Percentiles rank a stretch among this genome's conserved stretches.
phyloP scores from a whole-genome alignment of 2,888 invertebrate species.

The Allolobophora icterica region DNA sequence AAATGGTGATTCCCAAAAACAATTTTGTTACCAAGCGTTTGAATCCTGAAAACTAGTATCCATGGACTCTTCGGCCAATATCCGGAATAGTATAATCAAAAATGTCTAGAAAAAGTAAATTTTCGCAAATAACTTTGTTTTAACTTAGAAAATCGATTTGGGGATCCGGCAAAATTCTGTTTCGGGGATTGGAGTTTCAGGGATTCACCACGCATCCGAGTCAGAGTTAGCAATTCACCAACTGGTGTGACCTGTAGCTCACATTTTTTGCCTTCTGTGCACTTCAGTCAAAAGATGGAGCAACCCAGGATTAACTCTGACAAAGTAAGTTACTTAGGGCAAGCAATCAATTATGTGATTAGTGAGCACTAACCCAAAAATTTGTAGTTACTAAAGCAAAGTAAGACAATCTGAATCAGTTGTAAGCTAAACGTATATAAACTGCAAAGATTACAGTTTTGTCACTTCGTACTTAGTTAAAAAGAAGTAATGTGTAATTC shows the following conservation, averaged over 20 bases:
- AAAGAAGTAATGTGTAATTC: neutral
- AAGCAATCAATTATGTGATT: neutral
- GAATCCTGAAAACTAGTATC: too few species aligned
- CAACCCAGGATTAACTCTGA: neutral
- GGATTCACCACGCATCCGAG: too few species aligned
- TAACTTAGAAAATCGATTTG: too few species aligned
- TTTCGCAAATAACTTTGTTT: too few species aligned
- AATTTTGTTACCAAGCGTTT: too few species aligned
- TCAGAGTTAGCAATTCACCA: neutral
- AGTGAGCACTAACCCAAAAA: neutral
- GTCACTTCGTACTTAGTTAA: neutral
- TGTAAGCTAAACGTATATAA: neutral
- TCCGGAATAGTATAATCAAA: too few species aligned
- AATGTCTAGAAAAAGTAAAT: too few species aligned
- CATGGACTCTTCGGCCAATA: too few species aligned
- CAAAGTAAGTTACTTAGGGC: neutral
- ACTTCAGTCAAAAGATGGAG: neutral
- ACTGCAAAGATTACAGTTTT: neutral
- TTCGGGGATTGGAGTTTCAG: too few species aligned
- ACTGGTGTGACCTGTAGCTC: too few species aligned
- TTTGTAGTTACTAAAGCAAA: neutral
- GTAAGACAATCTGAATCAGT: neutral
- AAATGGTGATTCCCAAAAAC: too few species aligned
- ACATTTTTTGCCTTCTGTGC: neutral
- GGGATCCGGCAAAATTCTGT: too few species aligned